A percentile compares a stretch with the other conserved stretches of the same genome.
Conservation (phyloP, 2,797 vertebrate species). For the Acipenser transmontanus region DNA sequence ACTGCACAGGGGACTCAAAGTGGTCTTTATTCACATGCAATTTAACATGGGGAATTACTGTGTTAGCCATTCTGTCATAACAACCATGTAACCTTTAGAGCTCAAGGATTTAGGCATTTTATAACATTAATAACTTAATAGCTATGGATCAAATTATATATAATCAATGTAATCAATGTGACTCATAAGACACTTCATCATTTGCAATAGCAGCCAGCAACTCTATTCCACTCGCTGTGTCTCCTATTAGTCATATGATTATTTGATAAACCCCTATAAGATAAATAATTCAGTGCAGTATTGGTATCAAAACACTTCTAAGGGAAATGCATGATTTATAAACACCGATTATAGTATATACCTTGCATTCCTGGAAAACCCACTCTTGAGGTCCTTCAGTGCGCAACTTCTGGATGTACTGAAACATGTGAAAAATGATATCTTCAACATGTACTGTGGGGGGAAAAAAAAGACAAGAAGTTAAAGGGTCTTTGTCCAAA, state of each 20-base stretch:
- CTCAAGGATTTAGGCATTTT: no score
- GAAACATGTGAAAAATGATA: constrained; percentile 99
- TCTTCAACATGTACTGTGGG: constrained; percentile 89
- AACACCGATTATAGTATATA: constrained; percentile 30
- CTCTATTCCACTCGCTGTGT: no score
- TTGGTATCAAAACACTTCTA: neutral
- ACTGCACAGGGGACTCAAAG: neutral
- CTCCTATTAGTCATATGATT: no score
- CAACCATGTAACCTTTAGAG: no score
- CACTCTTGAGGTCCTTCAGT: constrained; percentile 92
- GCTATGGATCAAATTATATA: neutral
- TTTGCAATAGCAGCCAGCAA: no score
- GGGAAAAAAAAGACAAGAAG: constrained; percentile 25
- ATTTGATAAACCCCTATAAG: no score
- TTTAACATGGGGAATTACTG: no score
- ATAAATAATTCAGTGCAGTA: no score
- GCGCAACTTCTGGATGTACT: constrained; percentile 93
- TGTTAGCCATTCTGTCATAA: no score
- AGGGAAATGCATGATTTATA: neutral
- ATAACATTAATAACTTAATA: neutral
- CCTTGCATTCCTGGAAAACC: constrained; percentile 98
- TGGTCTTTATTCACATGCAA: no score
- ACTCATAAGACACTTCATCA: constrained; percentile 11
- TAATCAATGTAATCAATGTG: neutral
- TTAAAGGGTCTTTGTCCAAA: no score